Base-by-base conservation (phyloP, 1,140 invertebrate genomes). In the Telenomus remus region DNA sequence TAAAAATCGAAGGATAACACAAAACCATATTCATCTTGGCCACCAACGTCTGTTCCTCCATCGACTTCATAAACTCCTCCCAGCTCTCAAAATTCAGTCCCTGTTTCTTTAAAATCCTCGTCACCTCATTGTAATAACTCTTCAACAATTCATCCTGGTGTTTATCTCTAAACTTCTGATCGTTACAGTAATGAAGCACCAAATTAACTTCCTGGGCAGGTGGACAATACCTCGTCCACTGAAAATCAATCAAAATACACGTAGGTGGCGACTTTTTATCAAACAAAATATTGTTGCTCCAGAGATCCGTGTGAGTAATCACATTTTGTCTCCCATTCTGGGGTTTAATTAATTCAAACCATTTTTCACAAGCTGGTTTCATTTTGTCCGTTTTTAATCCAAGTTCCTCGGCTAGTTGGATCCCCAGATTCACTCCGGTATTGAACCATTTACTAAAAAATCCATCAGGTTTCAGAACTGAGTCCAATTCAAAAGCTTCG, bases 161-260 rank as follows among this genome's bases (percentile, higher is more conserved):
- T 0, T 69, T 76, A 0, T 49, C 13, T 37, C 73, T 42, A n/a
- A 76, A 71, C 12, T 70, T 49, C 8, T 66, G 43, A 7, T 47
- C n/a, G 42, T 46, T 50, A 6, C 73, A 76, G 47, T 61, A 71
- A 51, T 70, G 66, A 8, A 76, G 47, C 82, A 55, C 0, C 44
- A 60, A 46, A n/a, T 66, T 37, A 35, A 92, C 13, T 85, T 70
- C 14, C 84, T 82, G 81, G 89, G 90, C 11, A 0, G 87, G 87
- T 6, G 89, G 89, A n/a, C 80, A 81, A 39, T 89, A 89, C 7
- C 89, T 79, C 2, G 86, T 83, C 12, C 89, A 82, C 83, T 91
- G 90, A 68, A 90, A 92, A 79, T 92, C 91, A 0, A 92, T 88
- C 0, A 92, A 73, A 0, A 89, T 60, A 59, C 90, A 91, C 10